phyloP scores from a whole-genome alignment of 2,797 vertebrate genomes.

The Danio aesculapii region DNA sequence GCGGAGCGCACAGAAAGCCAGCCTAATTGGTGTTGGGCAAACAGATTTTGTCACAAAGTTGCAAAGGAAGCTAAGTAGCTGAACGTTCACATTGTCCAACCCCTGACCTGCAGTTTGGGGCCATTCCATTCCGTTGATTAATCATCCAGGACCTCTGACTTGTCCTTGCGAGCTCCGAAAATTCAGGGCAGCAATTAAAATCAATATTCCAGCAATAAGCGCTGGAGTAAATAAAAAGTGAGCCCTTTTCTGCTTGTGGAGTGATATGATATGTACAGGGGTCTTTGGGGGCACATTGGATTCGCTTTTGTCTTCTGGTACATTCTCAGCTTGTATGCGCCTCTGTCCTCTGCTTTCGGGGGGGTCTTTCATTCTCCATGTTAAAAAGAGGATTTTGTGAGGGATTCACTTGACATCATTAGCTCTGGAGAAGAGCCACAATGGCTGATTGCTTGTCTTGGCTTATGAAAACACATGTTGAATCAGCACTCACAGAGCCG shows the following conservation, averaged over 20 bases:
- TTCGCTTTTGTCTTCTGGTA: conserved; percentile 60
- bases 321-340: conserved; percentile 36
- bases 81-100: conserved; percentile 88
- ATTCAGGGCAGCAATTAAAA: conserved; percentile 86
- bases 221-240: conserved; percentile 78
- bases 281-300: conserved; percentile 53
- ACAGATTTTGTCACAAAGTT: conserved; percentile 89
- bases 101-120: conserved; percentile 79
- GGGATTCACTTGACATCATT: conserved; percentile 86
- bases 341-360: conserved; percentile 19
- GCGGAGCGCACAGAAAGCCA: conserved; percentile 77
- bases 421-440: conserved; percentile 81
- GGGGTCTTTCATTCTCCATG: conserved; percentile 74
- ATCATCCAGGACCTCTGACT: conserved; percentile 82
- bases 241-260: conserved; percentile 78
- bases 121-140: conserved; percentile 83
- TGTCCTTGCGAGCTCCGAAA: conserved; percentile 71
- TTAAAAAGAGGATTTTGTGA: conserved; percentile 77
- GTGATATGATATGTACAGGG: conserved; percentile 82
- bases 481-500: conserved; percentile 71
- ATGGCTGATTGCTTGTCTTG: conserved; percentile 79
- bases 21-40: conserved; percentile 91
- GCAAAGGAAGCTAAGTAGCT: conserved; percentile 90
- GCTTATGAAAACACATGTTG: conserved; percentile 81
- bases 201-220: conserved; percentile 82